Evolutionary conservation across 1,140 invertebrate species (phyloP), one percentile per base, ranked within the genome.

Genomic region (Ostrea denselamellosa): DNA sequence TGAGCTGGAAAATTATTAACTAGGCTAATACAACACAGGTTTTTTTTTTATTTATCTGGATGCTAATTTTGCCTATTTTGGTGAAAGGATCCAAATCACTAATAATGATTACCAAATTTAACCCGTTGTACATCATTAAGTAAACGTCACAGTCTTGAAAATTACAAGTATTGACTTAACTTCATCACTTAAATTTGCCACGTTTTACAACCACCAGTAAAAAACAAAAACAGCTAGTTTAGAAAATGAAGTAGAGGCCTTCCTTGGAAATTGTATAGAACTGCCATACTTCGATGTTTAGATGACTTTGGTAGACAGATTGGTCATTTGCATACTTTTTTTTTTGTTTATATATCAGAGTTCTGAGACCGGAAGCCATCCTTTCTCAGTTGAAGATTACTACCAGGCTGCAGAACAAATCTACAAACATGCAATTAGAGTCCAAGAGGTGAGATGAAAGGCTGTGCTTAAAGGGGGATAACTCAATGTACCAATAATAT

Each of bases 311-410:
- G 34, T 44, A 62, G 56, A 62, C n/a, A n/a, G 19, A 62, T 58
- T 58, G 19, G 19, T 62, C 56, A 56, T 62, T 7, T 44, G 34
- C 7, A 17, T 62, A 62, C n/a, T 0, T 62, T 62, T 62, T 0
- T 62, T 62, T 62, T 12, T 28, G 8, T 77, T 14, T 77, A 51
- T 34, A 51, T 51, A 81, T 10, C 52, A 87, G 89, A 84, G 85
- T 87, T 82, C 62, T 56, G 17, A 68, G 83, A 68, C 53, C 8
- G 83, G 58, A 17, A 81, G 85, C 7, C 77, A 87, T 0, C 87
- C 56, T 58, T 89, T 89, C 62, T 87, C 89, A 44, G 86, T 89
- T n/a, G 92, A 93, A 14, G 92, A 93, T 83, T 93, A 91, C 54
- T 90, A 92, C 82, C 91, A 90, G 77, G 92, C 90, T 0, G 88